Percentiles rank a stretch among this genome's conserved stretches.
Conservation (phyloP, 2,797 vertebrate species). For the Gymnothorax javanicus region DNA sequence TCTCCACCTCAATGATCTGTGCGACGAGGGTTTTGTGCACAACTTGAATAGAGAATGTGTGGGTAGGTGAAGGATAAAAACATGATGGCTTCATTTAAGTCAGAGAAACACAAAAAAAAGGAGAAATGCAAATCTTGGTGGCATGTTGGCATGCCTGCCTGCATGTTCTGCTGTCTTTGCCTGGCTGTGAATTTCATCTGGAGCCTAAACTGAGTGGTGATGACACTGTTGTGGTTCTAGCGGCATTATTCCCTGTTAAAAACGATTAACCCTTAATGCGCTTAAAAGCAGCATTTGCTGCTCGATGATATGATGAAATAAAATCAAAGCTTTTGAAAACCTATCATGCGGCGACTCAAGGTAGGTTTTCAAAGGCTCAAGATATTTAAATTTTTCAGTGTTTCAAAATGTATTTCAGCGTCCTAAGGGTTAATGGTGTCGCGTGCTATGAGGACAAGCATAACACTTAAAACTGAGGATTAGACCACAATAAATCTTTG, state of each 20-base stretch:
- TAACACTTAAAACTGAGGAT: not conserved
- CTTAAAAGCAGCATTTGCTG: too few relatives aligned
- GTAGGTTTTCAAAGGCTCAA: too few relatives aligned
- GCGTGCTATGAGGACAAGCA: slow-evolving; percentile 18
- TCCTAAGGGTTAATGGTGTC: slow-evolving; percentile 26
- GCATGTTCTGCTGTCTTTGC: slow-evolving; percentile 32
- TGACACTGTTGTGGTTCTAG: not conserved
- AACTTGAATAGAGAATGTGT: slow-evolving; percentile 71
- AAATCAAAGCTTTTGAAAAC: too few relatives aligned
- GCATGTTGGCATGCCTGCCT: slow-evolving; percentile 30
- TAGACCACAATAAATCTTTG: not conserved
- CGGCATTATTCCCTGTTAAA: slow-evolving; percentile 29
- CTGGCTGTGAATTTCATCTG: slow-evolving; percentile 25
- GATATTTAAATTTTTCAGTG: too few relatives aligned
- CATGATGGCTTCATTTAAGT: slow-evolving; percentile 20
- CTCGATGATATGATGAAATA: too few relatives aligned
- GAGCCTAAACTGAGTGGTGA: slow-evolving; percentile 33
- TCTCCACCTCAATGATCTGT: slow-evolving; percentile 71
- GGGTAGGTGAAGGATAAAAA: slow-evolving; percentile 66
- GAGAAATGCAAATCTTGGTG: slow-evolving; percentile 26
- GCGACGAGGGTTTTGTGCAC: slow-evolving; percentile 74
- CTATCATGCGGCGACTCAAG: too few relatives aligned
- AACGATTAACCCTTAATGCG: slow-evolving; percentile 11
- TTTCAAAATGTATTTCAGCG: too few relatives aligned
- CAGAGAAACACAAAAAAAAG: slow-evolving; percentile 15